phyloP scores from a whole-genome alignment of 2,113 vertebrate genomes.

The Sorex fumeus region DNA sequence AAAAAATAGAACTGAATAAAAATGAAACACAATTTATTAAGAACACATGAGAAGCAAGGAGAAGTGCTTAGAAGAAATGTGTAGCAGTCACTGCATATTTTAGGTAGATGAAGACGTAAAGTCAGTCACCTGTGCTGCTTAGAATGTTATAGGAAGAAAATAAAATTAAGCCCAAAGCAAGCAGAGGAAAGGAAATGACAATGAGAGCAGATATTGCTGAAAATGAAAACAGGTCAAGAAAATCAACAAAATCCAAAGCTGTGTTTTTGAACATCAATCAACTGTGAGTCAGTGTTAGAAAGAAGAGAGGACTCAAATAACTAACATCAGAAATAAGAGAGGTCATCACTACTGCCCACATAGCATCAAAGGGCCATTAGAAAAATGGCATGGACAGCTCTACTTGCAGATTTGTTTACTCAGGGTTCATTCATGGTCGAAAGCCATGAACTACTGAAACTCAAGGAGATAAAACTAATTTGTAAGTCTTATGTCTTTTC shows the following conservation, averaged over 20 bases:
- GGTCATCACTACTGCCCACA: too few relatives aligned
- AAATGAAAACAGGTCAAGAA: not conserved
- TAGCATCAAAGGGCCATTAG: too few relatives aligned
- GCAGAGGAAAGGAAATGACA: not conserved
- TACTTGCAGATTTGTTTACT: too few relatives aligned
- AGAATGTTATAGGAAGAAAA: not conserved
- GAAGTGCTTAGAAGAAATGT: not conserved
- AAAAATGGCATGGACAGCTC: too few relatives aligned
- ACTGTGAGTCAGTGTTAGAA: not conserved
- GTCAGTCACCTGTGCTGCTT: not conserved
- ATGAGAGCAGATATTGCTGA: not conserved
- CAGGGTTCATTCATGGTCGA: too few relatives aligned
- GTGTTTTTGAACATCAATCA: not conserved
- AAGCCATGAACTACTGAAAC: too few relatives aligned
- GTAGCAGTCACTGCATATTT: not conserved
- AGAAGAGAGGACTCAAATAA: not conserved
- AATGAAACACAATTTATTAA: not conserved
- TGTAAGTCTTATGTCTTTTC: too few relatives aligned
- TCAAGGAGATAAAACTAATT: too few relatives aligned
- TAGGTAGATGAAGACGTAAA: conserved; percentile 21
- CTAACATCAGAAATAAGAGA: not conserved
- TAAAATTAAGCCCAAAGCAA: not conserved
- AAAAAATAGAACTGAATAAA: conserved; percentile 31
- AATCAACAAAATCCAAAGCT: not conserved
- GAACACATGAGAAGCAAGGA: not conserved